Conservation (phyloP, 1,140 invertebrate species). For the Drosophila orena region DNA sequence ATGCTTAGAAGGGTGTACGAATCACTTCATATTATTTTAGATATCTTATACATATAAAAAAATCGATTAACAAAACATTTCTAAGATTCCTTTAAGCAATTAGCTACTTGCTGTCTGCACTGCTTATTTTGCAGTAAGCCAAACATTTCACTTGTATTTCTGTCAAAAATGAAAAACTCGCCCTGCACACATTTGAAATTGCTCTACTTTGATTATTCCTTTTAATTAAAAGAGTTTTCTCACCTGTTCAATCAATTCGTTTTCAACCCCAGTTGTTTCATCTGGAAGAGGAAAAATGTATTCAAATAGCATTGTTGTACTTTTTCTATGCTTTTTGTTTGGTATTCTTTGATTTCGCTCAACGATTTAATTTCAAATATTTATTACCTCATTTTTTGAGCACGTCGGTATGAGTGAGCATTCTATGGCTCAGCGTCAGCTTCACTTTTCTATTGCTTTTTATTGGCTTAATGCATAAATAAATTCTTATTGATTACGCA, state of each 20-base stretch:
- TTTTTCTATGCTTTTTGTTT: conserved; percentile 15
- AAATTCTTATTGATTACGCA: conserved; percentile 65
- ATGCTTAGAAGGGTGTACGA: too few relatives aligned
- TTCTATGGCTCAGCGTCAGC: conserved; percentile 4
- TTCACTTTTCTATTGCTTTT: conserved; percentile 46
- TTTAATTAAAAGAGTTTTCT: conserved; percentile 47
- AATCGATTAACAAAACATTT: too few relatives aligned
- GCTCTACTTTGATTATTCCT: conserved; percentile 28
- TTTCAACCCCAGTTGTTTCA: conserved; percentile 16
- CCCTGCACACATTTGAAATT: conserved; percentile 10
- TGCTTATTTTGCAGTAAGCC: neutral
- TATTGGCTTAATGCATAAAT: conserved; percentile 55
- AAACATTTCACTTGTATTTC: neutral
- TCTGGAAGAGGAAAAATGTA: conserved; percentile 13
- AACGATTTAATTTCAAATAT: conserved; percentile 55
- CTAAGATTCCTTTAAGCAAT: neutral
- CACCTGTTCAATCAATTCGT: conserved; percentile 40
- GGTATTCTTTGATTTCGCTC: conserved; percentile 48
- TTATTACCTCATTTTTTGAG: conserved; percentile 50
- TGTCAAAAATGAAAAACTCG: conserved; percentile 7
- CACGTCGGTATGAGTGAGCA: neutral
- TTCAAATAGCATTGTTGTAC: conserved; percentile 9
- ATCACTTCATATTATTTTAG: too few relatives aligned
- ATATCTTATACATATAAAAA: too few relatives aligned
- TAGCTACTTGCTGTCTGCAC: neutral